Evolutionary conservation across 2,113 vertebrate genomes (phyloP).

Genomic region (Anhinga anhinga): DNA sequence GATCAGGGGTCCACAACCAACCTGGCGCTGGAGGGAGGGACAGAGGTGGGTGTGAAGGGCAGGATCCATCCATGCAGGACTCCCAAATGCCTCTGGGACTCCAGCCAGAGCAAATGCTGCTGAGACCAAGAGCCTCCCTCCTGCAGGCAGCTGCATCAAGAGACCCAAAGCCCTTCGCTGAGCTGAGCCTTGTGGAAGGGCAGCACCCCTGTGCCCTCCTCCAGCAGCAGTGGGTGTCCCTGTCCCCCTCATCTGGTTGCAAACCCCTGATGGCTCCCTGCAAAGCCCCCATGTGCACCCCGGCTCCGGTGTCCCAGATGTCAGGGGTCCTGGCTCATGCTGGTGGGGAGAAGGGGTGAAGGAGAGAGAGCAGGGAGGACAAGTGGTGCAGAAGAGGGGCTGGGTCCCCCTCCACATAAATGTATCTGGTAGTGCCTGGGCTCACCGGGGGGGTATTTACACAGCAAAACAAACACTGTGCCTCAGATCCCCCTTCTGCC

Average conservation of each 20-base stretch:
- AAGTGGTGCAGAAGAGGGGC: not conserved
- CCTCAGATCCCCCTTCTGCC: not conserved
- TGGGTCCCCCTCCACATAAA: not conserved
- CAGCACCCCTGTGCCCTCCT: not conserved
- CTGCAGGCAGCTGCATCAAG: not conserved
- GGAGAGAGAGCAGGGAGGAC: not conserved
- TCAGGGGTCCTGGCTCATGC: not conserved
- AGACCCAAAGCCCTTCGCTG: not conserved
- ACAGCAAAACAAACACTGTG: not conserved
- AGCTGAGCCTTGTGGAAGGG: not conserved
- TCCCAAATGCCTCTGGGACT: not conserved
- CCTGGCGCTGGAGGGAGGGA: fast-evolving
- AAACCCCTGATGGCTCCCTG: not conserved
- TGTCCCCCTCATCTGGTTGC: not conserved
- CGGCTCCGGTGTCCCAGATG: not conserved
- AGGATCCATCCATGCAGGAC: not conserved
- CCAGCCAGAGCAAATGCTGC: not conserved
- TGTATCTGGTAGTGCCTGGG: not conserved
- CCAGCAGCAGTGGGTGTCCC: fast-evolving
- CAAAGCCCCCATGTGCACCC: not conserved
- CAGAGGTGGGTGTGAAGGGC: not conserved
- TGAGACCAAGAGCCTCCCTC: not conserved
- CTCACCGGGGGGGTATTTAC: not conserved
- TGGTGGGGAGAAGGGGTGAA: not conserved
- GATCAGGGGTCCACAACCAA: not conserved